Percentiles rank a stretch among this genome's conserved stretches.
These are phyloP conservation scores for Palythoa grandis DNA, from an alignment of 92 coral and sea anemone genomes.

Conservation along the genomic window DNA sequence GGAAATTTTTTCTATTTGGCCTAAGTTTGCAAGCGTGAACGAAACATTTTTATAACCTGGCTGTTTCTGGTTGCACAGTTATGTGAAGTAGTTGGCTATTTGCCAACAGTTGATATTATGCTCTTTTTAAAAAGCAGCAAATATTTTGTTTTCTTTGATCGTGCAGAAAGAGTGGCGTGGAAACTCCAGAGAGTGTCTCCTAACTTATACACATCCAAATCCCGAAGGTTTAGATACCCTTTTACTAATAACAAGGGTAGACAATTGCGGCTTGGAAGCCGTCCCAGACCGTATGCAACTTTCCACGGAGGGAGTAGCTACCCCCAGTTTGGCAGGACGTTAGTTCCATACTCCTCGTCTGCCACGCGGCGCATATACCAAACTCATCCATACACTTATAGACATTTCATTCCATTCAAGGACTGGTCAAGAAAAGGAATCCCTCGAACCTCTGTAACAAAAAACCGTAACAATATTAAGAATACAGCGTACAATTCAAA, in stretches of 20 bases:
- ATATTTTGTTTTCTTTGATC: not conserved
- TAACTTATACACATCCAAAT: not conserved
- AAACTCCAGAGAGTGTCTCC: not conserved
- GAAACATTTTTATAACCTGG: no score
- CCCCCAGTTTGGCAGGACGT: not conserved
- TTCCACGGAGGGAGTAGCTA: not conserved
- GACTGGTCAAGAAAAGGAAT: slow-evolving; percentile 41
- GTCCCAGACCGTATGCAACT: not conserved
- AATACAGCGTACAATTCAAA: not conserved
- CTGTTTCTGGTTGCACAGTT: not conserved
- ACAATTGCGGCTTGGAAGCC: not conserved
- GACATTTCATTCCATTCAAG: slow-evolving; percentile 34
- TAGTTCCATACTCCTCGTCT: not conserved
- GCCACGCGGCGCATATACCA: slow-evolving; percentile 19
- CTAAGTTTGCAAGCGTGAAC: no score
- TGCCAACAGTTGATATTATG: not conserved
- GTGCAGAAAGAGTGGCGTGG: not conserved
- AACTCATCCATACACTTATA: not conserved
- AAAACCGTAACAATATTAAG: not conserved
- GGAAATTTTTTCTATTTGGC: no score
- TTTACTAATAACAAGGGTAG: not conserved
- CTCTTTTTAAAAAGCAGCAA: no score
- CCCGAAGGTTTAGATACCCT: not conserved
- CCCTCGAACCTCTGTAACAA: slow-evolving; percentile 13
- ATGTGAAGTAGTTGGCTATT: not conserved